Percentiles rank a stretch among this genome's conserved stretches.
Conservation (phyloP, 2,113 vertebrate genomes). For the Miniopterus natalensis region DNA sequence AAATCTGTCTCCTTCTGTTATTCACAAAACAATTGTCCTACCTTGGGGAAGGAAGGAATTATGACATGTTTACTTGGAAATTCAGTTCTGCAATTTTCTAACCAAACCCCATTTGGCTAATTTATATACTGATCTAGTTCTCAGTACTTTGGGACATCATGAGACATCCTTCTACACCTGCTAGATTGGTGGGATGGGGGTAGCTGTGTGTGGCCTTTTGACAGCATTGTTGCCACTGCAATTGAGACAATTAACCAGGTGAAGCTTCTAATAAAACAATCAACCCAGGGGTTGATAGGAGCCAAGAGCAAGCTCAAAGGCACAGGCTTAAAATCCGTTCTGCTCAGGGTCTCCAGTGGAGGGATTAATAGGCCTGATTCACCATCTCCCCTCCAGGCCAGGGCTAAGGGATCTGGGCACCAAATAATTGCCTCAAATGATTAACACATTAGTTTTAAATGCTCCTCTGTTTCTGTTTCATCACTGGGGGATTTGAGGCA, state of each 20-base stretch:
- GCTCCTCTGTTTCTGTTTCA: neutral
- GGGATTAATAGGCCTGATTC: neutral
- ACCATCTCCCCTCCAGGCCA: neutral
- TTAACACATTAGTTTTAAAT: neutral
- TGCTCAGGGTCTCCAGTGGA: neutral
- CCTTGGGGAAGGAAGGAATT: neutral
- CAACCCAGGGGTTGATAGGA: neutral
- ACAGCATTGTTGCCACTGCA: neutral
- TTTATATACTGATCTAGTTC: neutral
- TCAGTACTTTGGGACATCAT: neutral
- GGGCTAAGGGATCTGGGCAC: neutral
- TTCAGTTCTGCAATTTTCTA: constrained; percentile 38
- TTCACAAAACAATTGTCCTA: constrained; percentile 30
- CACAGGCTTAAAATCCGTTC: neutral
- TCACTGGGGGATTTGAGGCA: neutral
- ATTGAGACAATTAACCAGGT: neutral
- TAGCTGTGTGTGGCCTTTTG: neutral
- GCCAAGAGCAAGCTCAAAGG: rapidly evolving
- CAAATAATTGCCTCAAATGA: neutral
- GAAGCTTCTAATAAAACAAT: neutral
- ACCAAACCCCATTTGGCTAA: constrained; percentile 51
- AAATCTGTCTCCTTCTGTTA: neutral
- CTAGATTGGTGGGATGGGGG: neutral
- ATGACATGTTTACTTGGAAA: constrained; percentile 60
- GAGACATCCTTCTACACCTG: neutral